Evolutionary conservation across 2,113 vertebrate genomes (phyloP), one percentile per base, ranked within the genome.

Genomic region (Oceanodroma tethys): DNA sequence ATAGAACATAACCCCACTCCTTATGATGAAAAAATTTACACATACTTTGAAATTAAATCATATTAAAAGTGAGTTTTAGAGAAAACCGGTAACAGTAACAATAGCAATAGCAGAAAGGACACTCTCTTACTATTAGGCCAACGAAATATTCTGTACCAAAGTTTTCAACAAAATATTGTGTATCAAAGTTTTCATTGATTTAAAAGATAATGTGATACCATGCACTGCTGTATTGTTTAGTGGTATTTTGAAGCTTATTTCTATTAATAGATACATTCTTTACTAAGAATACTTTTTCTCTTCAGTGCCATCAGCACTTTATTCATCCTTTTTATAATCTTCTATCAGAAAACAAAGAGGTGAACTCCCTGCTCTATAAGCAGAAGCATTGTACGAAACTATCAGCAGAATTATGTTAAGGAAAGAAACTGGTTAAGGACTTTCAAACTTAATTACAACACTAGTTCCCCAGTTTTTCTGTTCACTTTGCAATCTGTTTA

Each of bases 1-100:
- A 19, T 2, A 68, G 30, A 80, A 66, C 0, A 0, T 38, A 84
- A 76, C 5, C 30, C 27, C 27, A 11, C 5, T 55, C 26, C 23
- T 36, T 60, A 45, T 16, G 19, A 56, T 65, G 29, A 70, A 50
- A 63, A 86, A 29, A 30, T 1, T 25, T 60, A 60, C 25, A 22
- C 5, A 34, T 21, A 50, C 25, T 75, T 65, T 66, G 52, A 83
- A 80, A 90, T 66, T 13, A 75, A 90, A 36, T 36, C 13, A 22
- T 62, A 68, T 21, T 86, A 48, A 38, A 91, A 86, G 7, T 21
- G 34, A 63, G 16, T 50, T 79, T 36, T 70, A 2, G 29, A 70
- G 38, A 60, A 87, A 63, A 60, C 1, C 5, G 50, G 11, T 23
- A 63, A n/a, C 2, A 65, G 16, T 66, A 87, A 38, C 19, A 65